Conservation (phyloP, 2,888 invertebrate species). For the Sialis fuliginosa region DNA sequence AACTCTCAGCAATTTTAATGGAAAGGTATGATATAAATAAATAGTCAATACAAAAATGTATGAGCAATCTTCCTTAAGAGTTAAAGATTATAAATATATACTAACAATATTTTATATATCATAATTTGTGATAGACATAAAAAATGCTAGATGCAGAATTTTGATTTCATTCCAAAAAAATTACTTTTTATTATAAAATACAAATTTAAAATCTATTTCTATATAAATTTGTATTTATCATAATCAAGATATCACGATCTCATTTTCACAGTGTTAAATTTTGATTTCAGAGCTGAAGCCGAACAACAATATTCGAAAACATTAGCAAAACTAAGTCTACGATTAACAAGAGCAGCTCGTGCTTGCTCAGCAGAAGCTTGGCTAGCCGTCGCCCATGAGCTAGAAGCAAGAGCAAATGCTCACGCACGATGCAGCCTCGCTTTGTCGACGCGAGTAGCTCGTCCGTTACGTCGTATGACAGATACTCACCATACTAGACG, state of each 20-base stretch:
- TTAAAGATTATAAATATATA: too few relatives aligned
- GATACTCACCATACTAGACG: constrained; percentile 53
- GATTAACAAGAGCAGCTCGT: constrained; percentile 67
- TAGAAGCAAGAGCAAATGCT: constrained; percentile 81
- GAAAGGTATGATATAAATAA: constrained; percentile 50
- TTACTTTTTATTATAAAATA: too few relatives aligned
- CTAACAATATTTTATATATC: too few relatives aligned
- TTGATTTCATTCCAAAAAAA: too few relatives aligned
- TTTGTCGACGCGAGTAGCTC: constrained; percentile 73
- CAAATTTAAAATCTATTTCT: too few relatives aligned
- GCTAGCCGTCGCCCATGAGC: constrained; percentile 79
- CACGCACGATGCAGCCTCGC: constrained; percentile 67
- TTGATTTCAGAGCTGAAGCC: constrained; percentile 58
- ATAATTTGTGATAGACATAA: too few relatives aligned
- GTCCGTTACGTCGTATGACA: constrained; percentile 60
- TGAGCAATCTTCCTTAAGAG: too few relatives aligned
- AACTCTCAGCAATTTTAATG: constrained; percentile 71
- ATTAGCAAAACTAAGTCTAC: constrained; percentile 68
- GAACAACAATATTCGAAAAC: constrained; percentile 85
- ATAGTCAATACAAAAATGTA: too few relatives aligned
- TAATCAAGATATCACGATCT: too few relatives aligned
- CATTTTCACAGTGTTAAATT: background rate
- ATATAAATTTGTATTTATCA: too few relatives aligned
- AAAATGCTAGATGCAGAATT: too few relatives aligned
- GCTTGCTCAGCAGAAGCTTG: constrained; percentile 72